These are phyloP conservation scores for Erynnis tages DNA, from an alignment of 2,888 invertebrate genomes.

Conservation along the genomic window DNA sequence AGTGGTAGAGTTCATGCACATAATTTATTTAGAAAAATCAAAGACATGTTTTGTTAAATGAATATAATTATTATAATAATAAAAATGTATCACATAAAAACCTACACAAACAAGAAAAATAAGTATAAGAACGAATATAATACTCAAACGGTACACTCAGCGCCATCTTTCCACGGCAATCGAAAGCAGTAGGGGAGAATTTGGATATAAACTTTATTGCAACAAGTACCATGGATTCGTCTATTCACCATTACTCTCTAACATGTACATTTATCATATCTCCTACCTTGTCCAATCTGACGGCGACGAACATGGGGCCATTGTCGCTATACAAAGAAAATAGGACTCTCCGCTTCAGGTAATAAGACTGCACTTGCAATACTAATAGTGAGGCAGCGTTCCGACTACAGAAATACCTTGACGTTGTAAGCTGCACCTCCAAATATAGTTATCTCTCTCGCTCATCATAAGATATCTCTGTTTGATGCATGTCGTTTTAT, in stretches of 20 bases:
- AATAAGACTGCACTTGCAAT: slow-evolving; percentile 77
- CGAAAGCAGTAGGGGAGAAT: slow-evolving; percentile 54
- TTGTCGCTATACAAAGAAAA: slow-evolving; percentile 54
- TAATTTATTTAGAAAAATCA: too few relatives aligned
- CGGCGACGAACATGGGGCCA: slow-evolving; percentile 47
- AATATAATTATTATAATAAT: too few relatives aligned
- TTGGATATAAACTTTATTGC: slow-evolving; percentile 57
- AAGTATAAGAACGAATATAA: too few relatives aligned
- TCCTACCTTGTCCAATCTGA: slow-evolving; percentile 51
- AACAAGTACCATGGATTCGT: slow-evolving; percentile 57
- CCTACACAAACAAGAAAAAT: too few relatives aligned
- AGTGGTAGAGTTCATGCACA: too few relatives aligned
- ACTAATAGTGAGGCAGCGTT: slow-evolving; percentile 52
- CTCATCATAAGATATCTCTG: slow-evolving; percentile 61
- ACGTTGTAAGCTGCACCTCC: slow-evolving; percentile 59
- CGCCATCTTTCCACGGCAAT: slow-evolving; percentile 67
- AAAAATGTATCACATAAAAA: too few relatives aligned
- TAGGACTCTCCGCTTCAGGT: slow-evolving; percentile 51
- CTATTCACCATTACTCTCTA: slow-evolving; percentile 52
- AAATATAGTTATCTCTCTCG: slow-evolving; percentile 69
- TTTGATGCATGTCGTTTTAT: slow-evolving; percentile 67
- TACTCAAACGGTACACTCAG: slow-evolving; percentile 46
- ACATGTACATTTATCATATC: slow-evolving; percentile 43
- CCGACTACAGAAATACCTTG: slow-evolving; percentile 58
- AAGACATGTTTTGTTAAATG: too few relatives aligned